Evolutionary conservation across 92 coral and sea anemone species (phyloP).

Genomic region (Muricea muricata): DNA sequence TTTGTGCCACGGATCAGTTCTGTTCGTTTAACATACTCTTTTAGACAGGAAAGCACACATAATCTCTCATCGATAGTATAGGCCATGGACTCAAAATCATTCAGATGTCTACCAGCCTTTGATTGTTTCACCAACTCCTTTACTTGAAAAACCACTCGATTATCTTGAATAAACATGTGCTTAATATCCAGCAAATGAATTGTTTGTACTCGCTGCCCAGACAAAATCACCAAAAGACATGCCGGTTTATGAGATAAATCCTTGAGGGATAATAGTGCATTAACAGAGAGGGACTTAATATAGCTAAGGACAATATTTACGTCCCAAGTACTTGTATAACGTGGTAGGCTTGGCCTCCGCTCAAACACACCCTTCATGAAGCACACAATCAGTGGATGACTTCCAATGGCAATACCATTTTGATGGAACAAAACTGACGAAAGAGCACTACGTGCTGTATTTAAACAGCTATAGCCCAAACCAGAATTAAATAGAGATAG

Average conservation of each 20-base stretch:
- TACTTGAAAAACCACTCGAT: not conserved
- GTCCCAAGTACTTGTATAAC: not conserved
- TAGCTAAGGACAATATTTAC: not conserved
- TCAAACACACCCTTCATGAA: slow-evolving; percentile 15
- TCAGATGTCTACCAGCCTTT: not conserved
- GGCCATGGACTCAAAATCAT: not conserved
- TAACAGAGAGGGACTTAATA: not conserved
- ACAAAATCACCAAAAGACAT: not conserved
- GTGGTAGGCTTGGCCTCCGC: not conserved
- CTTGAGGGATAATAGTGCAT: not conserved
- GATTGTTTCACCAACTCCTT: not conserved
- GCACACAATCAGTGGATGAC: not conserved
- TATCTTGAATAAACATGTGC: not conserved
- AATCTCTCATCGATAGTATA: not conserved
- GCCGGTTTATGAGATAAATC: not conserved
- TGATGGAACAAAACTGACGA: not conserved
- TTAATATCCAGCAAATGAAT: not conserved
- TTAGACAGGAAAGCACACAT: not conserved
- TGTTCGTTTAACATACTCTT: not conserved
- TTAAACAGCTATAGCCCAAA: not conserved
- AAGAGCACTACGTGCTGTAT: slow-evolving; percentile 2
- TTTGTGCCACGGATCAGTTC: too few species aligned
- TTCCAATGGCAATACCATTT: not conserved
- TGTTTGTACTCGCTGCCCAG: not conserved
- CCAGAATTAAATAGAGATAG: not conserved